Conservation (phyloP, 2,888 invertebrate genomes). For the Cryptops parisi region DNA sequence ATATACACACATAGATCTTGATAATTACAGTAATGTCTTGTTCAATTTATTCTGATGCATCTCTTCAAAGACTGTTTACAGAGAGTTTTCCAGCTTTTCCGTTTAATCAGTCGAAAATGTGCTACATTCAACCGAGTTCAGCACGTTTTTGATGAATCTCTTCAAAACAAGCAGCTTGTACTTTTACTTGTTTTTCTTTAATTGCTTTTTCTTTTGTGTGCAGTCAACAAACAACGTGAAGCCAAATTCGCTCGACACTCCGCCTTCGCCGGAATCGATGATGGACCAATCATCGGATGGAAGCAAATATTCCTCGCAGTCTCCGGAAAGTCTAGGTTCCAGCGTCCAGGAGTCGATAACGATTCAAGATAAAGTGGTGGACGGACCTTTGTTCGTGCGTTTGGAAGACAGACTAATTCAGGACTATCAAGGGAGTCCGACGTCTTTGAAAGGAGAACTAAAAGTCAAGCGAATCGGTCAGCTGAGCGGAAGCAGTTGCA, state of each 20-base stretch:
- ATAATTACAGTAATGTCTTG: too few species aligned
- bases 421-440: slow-evolving; percentile 8
- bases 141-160: too few species aligned
- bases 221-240: slow-evolving; percentile 7
- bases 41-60: too few species aligned
- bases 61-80: too few species aligned
- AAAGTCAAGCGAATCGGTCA: slow-evolving; percentile 17
- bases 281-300: slow-evolving; percentile 19
- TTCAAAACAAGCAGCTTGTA: too few species aligned
- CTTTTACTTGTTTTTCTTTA: too few species aligned
- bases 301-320: slow-evolving; percentile 22
- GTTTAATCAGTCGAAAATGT: too few species aligned
- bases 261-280: slow-evolving; percentile 12
- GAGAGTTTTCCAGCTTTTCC: too few species aligned
- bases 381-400: not conserved
- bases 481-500: slow-evolving; percentile 14
- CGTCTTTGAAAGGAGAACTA: slow-evolving; percentile 4
- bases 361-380: slow-evolving; percentile 1
- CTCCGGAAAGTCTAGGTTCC: slow-evolving; percentile 40
- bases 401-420: slow-evolving; percentile 8
- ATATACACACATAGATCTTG: too few species aligned
- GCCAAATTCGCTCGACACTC: slow-evolving; percentile 3
- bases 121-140: too few species aligned
- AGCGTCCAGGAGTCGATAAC: slow-evolving; percentile 19
- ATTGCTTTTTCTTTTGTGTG: too few species aligned